These are phyloP conservation scores for Threskiornis aethiopicus DNA, from an alignment of 2,797 vertebrate genomes.

Conservation along the genomic window DNA sequence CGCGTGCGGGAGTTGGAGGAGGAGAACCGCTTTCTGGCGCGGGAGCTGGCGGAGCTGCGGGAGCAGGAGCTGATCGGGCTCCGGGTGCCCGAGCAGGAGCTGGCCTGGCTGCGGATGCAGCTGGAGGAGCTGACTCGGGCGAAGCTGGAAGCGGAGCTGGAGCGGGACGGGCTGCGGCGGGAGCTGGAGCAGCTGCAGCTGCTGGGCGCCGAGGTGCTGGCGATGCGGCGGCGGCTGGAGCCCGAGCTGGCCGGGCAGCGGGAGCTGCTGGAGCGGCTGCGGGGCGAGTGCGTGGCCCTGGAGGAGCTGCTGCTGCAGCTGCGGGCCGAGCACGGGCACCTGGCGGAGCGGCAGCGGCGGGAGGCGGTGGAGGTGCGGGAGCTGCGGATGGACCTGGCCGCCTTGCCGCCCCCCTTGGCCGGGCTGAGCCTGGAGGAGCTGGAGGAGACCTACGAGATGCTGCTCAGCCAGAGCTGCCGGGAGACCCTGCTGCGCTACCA, in stretches of 20 bases:
- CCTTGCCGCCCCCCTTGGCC: conserved; percentile 64
- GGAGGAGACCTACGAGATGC: conserved; percentile 80
- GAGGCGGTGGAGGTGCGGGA: conserved; percentile 74
- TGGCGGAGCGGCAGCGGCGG: conserved; percentile 81
- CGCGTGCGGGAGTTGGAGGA: conserved; percentile 88
- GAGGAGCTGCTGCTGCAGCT: conserved; percentile 83
- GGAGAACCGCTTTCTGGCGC: conserved; percentile 84
- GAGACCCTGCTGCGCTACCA: conserved; percentile 86
- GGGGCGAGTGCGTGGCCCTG: conserved; percentile 79
- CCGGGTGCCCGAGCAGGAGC: conserved; percentile 75
- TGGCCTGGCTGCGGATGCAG: conserved; percentile 80
- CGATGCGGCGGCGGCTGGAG: conserved; percentile 77
- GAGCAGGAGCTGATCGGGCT: conserved; percentile 58
- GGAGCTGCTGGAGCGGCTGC: conserved; percentile 78
- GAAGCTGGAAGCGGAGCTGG: conserved; percentile 84
- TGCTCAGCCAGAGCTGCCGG: conserved; percentile 83
- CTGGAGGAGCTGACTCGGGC: conserved; percentile 84
- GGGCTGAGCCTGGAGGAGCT: conserved; percentile 77
- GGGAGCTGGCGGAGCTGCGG: conserved; percentile 79
- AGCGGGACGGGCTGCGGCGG: conserved; percentile 83
- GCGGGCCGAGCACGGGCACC: conserved; percentile 72
- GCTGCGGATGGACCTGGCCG: conserved; percentile 66
- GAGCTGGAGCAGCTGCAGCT: conserved; percentile 81
- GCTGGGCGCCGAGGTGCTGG: conserved; percentile 78
- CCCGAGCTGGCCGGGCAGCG: conserved; percentile 82